Evolutionary conservation across 2,797 vertebrate species (phyloP).

Genomic region (Sebastes goodei): DNA sequence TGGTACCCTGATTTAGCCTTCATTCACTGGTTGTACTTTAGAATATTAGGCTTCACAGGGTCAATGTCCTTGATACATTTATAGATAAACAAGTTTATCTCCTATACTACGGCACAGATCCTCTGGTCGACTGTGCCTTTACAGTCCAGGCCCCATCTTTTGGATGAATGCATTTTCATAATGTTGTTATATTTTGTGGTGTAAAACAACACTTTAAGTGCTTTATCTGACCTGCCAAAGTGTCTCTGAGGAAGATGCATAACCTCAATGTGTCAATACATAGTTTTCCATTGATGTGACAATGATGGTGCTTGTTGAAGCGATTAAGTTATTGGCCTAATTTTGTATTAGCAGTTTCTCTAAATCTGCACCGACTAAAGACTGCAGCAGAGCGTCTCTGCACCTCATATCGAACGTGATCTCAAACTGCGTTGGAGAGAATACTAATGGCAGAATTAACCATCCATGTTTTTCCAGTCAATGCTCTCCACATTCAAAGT

Average conservation of each 20-base stretch:
- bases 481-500: slow-evolving; percentile 17
- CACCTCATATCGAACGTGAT: slow-evolving; percentile 1
- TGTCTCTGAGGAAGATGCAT: not conserved
- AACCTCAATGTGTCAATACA: not conserved
- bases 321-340: not conserved
- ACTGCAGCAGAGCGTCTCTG: not conserved
- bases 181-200: not conserved
- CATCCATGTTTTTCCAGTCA: not conserved
- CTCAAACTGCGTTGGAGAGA: not conserved
- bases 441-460: slow-evolving; percentile 30
- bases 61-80: not conserved
- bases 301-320: not conserved
- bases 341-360: not conserved
- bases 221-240: not conserved
- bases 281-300: not conserved
- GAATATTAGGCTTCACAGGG: not conserved
- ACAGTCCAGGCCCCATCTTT: not conserved
- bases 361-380: not conserved
- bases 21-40: not conserved
- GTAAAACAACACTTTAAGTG: not conserved
- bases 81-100: not conserved
- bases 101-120: not conserved
- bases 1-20: not conserved
- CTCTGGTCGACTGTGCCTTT: not conserved
- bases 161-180: not conserved